Evolutionary conservation across 2,888 invertebrate species (phyloP), one percentile per base, ranked within the genome.

Genomic region (Pogonocherus hispidulus): DNA sequence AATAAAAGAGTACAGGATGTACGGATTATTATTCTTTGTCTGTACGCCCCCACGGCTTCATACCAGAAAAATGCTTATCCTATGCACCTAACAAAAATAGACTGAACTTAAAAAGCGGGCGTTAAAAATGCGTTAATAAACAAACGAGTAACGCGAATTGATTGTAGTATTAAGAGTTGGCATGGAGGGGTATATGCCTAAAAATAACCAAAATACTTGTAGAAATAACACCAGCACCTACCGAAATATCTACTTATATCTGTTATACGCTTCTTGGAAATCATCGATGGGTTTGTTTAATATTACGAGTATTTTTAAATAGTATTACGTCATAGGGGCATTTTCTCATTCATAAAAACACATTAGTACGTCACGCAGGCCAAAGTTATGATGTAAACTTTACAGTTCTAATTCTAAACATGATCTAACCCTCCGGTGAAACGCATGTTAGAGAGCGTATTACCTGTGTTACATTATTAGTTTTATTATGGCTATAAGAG

Each of bases 121-220:
- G 57, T 49, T 23, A 35, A 55, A 55, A 63, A 62, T 62, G 51
- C 22, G 54, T 44, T 46, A 55, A 67, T 67, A 67, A 60, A 67
- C 67, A 67, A 63, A 47, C 60, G 67, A 55, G 67, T 62, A 67
- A 63, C 41, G 62, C 60, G 55, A 67, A 67, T 62, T 67, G 67
- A 67, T 62, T 67, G 62, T 62, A 60, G 62, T 60, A 60, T 63
- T 49, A 47, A 51, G 41, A 47, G 16, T 41, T 46, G 49, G 55
- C 35, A 54, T 55, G 37, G 55, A 18, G 55, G 37, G 55, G 56
- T 16, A 49, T 16, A 47, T 2, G 51, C 9, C 49, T 63, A 56
- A 67, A 67, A 63, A 63, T 63, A 63, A 37, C 55, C 32, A 47
- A 32, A 60, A 57, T 44, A 32, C 44, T 49, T 41, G 56, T 63